phyloP scores from a whole-genome alignment of 2,888 invertebrate genomes.

The Drosophila buzzatii region DNA sequence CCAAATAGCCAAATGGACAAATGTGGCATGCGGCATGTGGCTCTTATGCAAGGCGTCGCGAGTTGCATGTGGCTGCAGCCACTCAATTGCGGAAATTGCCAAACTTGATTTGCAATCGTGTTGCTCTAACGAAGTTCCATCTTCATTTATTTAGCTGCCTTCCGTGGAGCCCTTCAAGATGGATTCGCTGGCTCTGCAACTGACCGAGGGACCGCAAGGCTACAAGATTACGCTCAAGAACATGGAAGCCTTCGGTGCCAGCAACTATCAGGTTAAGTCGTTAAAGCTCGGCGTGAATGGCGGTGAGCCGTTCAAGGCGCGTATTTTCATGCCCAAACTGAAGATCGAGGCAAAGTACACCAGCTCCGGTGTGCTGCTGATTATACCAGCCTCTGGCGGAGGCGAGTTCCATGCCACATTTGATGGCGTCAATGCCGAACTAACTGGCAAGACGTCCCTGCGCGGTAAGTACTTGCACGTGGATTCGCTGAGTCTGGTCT shows the following conservation, averaged over 20 bases:
- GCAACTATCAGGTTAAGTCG: constrained; percentile 87
- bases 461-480: constrained; percentile 87
- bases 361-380: constrained; percentile 89
- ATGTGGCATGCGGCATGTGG: constrained; percentile 27
- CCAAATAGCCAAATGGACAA: constrained; percentile 5
- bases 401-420: constrained; percentile 89
- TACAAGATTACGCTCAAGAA: constrained; percentile 88
- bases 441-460: constrained; percentile 87
- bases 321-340: constrained; percentile 88
- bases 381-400: constrained; percentile 90
- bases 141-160: constrained; percentile 85
- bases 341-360: constrained; percentile 89
- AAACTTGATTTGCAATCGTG: constrained; percentile 3
- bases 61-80: constrained; percentile 26
- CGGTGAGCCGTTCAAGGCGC: constrained; percentile 89
- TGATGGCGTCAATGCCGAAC: constrained; percentile 87
- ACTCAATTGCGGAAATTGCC: constrained; percentile 47
- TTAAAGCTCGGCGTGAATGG: constrained; percentile 87
- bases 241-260: constrained; percentile 88
- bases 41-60: constrained; percentile 43
- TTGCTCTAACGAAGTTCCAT: background rate
- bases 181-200: constrained; percentile 87
- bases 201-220: constrained; percentile 87
- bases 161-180: constrained; percentile 89
- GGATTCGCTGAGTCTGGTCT: constrained; percentile 87